These are phyloP conservation scores for Macrophya annulata DNA, from an alignment of 2,888 invertebrate genomes.

Conservation along the genomic window DNA sequence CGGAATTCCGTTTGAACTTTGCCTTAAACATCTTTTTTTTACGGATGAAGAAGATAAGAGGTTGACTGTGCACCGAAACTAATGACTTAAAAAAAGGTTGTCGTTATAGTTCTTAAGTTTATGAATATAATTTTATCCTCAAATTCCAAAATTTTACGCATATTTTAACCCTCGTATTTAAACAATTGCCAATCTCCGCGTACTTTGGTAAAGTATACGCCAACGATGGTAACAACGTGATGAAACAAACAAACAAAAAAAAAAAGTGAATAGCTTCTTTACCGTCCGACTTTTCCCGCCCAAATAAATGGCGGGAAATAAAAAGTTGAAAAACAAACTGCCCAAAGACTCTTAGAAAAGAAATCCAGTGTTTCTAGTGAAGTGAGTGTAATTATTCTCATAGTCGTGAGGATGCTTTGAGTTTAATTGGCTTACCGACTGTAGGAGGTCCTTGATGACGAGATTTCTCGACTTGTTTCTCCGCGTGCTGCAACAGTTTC, in stretches of 20 bases:
- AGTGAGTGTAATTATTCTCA: conserved; percentile 24
- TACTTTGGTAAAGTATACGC: conserved; percentile 38
- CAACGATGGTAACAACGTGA: not conserved
- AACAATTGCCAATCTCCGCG: not conserved
- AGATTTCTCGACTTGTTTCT: conserved; percentile 63
- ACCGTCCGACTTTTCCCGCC: not conserved
- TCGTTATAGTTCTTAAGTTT: too few relatives aligned
- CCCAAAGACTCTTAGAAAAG: not conserved
- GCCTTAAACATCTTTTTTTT: too few relatives aligned
- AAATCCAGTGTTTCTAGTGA: conserved; percentile 35
- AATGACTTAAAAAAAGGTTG: too few relatives aligned
- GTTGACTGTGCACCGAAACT: too few relatives aligned
- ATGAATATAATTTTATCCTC: too few relatives aligned
- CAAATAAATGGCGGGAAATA: not conserved
- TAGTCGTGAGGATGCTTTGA: conserved; percentile 44
- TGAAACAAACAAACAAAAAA: not conserved
- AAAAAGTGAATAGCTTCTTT: not conserved
- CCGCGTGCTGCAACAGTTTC: conserved; percentile 60
- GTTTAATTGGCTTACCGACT: conserved; percentile 67
- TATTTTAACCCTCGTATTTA: not conserved
- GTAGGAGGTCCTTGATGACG: conserved; percentile 68
- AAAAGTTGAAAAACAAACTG: not conserved
- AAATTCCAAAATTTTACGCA: not conserved
- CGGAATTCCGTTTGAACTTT: too few relatives aligned
- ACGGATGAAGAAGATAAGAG: too few relatives aligned